Percentiles rank a stretch among this genome's conserved stretches.
Evolutionary conservation across 92 coral and sea anemone genomes (phyloP).

Genomic region (Palythoa grandis): DNA sequence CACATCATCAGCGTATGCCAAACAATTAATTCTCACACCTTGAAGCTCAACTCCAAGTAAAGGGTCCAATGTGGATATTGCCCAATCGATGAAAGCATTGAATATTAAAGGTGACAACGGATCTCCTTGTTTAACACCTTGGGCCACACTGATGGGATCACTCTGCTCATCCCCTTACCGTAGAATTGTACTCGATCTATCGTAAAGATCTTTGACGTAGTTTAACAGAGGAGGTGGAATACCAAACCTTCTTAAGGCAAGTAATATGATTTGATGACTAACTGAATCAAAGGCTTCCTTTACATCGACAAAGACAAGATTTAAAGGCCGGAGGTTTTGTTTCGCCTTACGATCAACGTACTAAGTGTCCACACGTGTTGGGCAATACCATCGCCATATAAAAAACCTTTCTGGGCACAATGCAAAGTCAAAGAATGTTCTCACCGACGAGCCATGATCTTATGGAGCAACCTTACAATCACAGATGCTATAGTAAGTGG

Average conservation of each 20-base stretch:
- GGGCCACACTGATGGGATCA: background rate
- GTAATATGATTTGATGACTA: background rate
- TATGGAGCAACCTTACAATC: background rate
- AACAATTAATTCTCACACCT: background rate
- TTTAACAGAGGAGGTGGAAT: background rate
- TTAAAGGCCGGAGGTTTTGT: background rate
- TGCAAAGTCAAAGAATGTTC: background rate
- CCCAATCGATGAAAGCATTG: background rate
- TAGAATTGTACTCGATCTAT: background rate
- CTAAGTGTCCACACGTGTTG: background rate
- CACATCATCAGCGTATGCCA: too few species aligned
- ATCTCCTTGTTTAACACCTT: background rate
- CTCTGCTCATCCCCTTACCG: background rate
- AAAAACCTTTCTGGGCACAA: slow-evolving; percentile 1
- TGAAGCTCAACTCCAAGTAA: background rate
- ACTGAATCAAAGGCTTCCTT: background rate
- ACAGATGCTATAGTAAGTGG: slow-evolving; percentile 11
- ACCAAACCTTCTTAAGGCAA: background rate
- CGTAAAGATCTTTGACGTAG: background rate
- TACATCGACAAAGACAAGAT: too few species aligned
- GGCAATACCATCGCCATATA: slow-evolving; percentile 13
- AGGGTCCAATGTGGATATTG: background rate
- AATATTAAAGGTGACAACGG: background rate
- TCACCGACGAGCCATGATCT: background rate
- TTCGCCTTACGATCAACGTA: background rate